Evolutionary conservation across 2,113 vertebrate genomes (phyloP).

Genomic region (Nannospalax galili): DNA sequence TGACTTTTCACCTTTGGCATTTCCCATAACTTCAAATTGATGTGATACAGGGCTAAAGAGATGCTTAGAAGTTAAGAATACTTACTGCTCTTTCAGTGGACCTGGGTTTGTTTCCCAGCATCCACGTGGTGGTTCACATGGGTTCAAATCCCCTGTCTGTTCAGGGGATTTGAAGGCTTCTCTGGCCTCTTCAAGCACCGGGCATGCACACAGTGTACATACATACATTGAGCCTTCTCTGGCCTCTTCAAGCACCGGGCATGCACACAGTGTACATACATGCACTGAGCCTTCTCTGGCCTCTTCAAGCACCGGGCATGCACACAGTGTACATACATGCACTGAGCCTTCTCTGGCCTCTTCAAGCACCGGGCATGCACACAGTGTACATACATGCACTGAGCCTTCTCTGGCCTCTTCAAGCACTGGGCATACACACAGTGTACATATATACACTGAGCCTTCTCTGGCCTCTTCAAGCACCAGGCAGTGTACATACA

Average conservation of each 20-base stretch:
- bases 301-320: neutral
- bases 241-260: neutral
- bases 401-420: neutral
- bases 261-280: neutral
- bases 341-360: neutral
- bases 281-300: neutral
- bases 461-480: neutral
- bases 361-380: neutral
- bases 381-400: too few species aligned
- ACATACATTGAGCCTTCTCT: neutral
- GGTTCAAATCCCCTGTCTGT: neutral
- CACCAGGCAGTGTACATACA: neutral
- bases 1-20: neutral
- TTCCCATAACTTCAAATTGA: neutral
- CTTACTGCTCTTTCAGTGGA: too few species aligned
- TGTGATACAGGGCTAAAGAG: neutral
- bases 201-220: neutral
- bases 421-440: neutral
- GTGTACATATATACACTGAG: too few species aligned
- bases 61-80: too few species aligned
- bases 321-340: too few species aligned
- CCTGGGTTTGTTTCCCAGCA: too few species aligned
- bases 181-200: neutral
- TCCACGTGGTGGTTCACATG: too few species aligned
- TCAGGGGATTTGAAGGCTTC: neutral